Evolutionary conservation across 2,888 invertebrate species (phyloP).

Genomic region (Achlya flavicornis): DNA sequence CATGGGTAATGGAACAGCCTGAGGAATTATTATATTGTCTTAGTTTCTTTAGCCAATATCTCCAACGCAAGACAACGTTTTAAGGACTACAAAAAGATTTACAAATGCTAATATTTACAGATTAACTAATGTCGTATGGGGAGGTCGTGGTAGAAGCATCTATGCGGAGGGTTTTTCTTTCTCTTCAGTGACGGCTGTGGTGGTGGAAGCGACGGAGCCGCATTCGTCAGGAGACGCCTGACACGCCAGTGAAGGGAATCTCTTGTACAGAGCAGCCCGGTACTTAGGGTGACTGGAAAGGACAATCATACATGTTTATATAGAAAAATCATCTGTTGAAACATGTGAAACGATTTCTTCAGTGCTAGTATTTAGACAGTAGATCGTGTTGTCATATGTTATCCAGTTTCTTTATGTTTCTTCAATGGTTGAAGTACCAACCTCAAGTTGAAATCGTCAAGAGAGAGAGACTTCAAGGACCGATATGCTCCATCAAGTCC

Average conservation of each 20-base stretch:
- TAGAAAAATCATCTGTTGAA: background rate
- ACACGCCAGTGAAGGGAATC: conserved; percentile 90
- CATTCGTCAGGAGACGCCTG: conserved; percentile 84
- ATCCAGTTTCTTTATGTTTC: no score
- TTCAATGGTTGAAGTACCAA: no score
- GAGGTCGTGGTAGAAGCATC: conserved; percentile 34
- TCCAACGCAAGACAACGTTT: no score
- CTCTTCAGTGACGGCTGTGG: conserved; percentile 87
- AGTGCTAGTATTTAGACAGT: background rate
- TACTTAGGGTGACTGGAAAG: conserved; percentile 89
- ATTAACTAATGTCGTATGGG: conserved; percentile 71
- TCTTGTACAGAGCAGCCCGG: conserved; percentile 89
- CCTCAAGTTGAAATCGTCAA: no score
- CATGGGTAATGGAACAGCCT: conserved; percentile 64
- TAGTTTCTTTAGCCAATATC: no score
- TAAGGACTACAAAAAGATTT: conserved; percentile 23
- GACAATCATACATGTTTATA: background rate
- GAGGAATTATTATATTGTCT: conserved; percentile 48
- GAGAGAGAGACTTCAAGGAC: no score
- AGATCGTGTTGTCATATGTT: no score
- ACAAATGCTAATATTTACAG: conserved; percentile 60
- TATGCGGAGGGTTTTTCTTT: conserved; percentile 83
- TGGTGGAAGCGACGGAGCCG: conserved; percentile 87
- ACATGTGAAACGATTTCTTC: background rate
- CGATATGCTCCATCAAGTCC: no score